Evolutionary conservation across 2,797 vertebrate genomes (phyloP).

Genomic region (Gallinago nigripennis): DNA sequence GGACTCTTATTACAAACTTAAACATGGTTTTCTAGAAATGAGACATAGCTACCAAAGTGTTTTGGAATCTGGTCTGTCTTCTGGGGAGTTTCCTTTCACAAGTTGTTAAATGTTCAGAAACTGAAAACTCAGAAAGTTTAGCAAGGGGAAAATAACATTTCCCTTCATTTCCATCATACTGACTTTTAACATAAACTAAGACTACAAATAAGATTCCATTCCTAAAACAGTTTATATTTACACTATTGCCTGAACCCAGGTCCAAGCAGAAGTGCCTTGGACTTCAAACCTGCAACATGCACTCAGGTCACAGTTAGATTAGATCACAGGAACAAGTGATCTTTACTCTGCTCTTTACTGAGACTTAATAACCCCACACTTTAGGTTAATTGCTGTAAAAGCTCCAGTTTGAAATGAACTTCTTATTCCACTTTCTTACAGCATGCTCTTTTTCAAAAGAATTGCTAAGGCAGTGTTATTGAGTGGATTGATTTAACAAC

Average conservation of each 20-base stretch:
- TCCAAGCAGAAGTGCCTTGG: not conserved
- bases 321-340: not conserved
- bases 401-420: not conserved
- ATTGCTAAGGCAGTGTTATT: not conserved
- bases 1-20: not conserved
- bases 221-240: not conserved
- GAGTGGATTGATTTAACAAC: not conserved
- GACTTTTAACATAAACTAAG: not conserved
- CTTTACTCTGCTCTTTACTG: not conserved
- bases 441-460: not conserved
- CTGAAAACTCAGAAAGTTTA: not conserved
- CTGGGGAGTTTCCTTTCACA: not conserved
- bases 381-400: not conserved
- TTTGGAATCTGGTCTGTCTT: not conserved
- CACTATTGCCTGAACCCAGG: not conserved
- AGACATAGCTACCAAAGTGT: not conserved
- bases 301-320: not conserved
- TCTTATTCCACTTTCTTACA: not conserved
- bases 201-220: not conserved
- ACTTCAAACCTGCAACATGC: not conserved
- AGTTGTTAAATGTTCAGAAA: not conserved
- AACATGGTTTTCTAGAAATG: not conserved
- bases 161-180: not conserved
- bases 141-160: not conserved
- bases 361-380: not conserved